These are phyloP conservation scores for Pogonomyrmex californicus DNA, from an alignment of 1,140 invertebrate species.

Conservation along the genomic window DNA sequence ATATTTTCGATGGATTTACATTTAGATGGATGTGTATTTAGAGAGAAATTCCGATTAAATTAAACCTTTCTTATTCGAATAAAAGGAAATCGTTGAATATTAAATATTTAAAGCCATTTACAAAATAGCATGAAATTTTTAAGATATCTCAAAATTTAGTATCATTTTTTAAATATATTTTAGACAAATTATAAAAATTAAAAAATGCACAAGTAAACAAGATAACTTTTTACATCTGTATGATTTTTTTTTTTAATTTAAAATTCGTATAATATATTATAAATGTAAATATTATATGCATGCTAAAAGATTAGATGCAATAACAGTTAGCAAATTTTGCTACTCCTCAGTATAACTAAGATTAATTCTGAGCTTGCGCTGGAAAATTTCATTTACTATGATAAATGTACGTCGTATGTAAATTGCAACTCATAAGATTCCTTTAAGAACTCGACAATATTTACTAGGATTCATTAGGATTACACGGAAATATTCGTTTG, in stretches of 20 bases:
- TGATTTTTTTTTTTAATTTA: neutral
- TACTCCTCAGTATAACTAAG: neutral
- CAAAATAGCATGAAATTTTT: neutral
- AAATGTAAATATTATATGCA: neutral
- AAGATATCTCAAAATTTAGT: neutral
- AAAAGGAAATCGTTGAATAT: neutral
- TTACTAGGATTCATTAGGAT: neutral
- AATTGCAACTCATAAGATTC: neutral
- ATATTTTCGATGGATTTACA: neutral
- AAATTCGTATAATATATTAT: neutral
- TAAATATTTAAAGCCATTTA: neutral
- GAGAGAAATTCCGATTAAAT: too few relatives aligned
- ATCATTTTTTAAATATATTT: neutral
- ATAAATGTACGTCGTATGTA: slow-evolving; percentile 28
- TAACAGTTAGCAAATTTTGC: neutral
- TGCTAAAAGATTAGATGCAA: neutral
- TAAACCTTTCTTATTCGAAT: neutral
- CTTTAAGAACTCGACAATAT: neutral
- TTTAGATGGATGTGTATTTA: too few relatives aligned
- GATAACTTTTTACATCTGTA: neutral
- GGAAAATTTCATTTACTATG: neutral
- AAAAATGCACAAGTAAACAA: neutral
- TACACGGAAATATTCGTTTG: neutral
- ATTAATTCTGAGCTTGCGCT: neutral
- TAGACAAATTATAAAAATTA: neutral